Base-by-base conservation (phyloP, 1,140 invertebrate genomes). In the Papilio polytes region DNA sequence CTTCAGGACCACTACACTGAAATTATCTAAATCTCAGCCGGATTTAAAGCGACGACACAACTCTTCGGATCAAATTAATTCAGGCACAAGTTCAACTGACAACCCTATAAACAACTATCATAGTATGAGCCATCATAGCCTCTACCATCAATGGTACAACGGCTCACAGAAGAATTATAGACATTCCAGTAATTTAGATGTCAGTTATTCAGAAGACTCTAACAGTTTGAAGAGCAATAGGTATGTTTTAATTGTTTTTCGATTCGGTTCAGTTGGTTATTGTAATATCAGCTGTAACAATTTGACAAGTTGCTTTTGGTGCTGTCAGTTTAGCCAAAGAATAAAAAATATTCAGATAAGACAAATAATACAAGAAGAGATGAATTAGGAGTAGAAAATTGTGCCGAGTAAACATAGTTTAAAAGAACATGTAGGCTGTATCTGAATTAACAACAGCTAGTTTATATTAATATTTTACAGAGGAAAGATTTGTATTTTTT, bases 41-140 rank as follows among this genome's bases (percentile, higher is more conserved):
- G 93, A 93, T 18, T 48, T 88, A 10, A 94, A 94, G 51, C 97
- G 96, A 83, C 95, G 96, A 81, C 88, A 95, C 91, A 86, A 96
- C 88, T 94, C 95, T 26, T 89, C 96, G 56, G 96, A 97, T 88
- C 95, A 97, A 74, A 88, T 92, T 22, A 95, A 92, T 78, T 74
- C 85, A 0, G 85, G 84, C 3, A 86, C 87, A 0, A 84, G 74
- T 44, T 78, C 63, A 4, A 86, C 82, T 44, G 91, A 90, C 20
- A 87, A 74, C 73, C 84, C 86, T 4, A 83, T 86, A 18, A 87
- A 83, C 46, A 93, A 86, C 66, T 89, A 87, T 53, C 90, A 91
- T 18, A 87, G 87, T 48, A 83, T 78, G 13, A 92, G 90, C 82
- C 92, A 93, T 73, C 92, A 94, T 56, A 94, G 88, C 80, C 76